Conservation (phyloP, 2,797 vertebrate species). For the Coregonus ussuriensis region DNA sequence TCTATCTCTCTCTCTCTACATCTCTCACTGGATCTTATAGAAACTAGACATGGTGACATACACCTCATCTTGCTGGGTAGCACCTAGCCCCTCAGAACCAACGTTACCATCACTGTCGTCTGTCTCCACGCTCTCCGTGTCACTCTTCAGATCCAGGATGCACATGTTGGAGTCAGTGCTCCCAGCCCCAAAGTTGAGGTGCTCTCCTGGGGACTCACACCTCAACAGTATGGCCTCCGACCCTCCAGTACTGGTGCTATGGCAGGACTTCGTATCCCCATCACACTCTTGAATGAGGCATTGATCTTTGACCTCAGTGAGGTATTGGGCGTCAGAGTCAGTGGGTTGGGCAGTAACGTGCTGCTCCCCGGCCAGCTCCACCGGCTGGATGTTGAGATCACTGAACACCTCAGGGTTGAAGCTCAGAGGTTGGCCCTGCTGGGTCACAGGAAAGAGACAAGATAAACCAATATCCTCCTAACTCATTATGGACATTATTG, state of each 20-base stretch:
- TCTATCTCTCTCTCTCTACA: not conserved
- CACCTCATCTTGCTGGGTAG: constrained; percentile 59
- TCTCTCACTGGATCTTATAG: constrained; percentile 63
- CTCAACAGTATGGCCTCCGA: constrained; percentile 52
- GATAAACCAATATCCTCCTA: not conserved
- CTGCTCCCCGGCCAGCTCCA: constrained; percentile 43
- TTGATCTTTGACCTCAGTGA: not conserved
- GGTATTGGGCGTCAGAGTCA: not conserved
- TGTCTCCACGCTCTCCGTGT: not conserved
- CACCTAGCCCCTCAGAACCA: not conserved
- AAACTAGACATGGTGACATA: constrained; percentile 83
- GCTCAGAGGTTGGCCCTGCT: constrained; percentile 65
- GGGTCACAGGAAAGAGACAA: not conserved
- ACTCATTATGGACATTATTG: not conserved
- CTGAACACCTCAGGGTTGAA: constrained; percentile 72
- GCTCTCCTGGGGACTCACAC: constrained; percentile 36
- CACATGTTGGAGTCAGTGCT: constrained; percentile 12
- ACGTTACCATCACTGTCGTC: not conserved
- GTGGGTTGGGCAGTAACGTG: constrained; percentile 4
- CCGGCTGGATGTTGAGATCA: constrained; percentile 51
- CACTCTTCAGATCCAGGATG: not conserved
- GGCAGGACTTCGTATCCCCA: constrained; percentile 29
- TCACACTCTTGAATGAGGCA: constrained; percentile 34
- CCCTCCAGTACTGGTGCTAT: constrained; percentile 50
- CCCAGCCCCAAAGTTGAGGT: constrained; percentile 28